phyloP scores from a whole-genome alignment of 2,797 vertebrate species.

The Capromys pilorides region DNA sequence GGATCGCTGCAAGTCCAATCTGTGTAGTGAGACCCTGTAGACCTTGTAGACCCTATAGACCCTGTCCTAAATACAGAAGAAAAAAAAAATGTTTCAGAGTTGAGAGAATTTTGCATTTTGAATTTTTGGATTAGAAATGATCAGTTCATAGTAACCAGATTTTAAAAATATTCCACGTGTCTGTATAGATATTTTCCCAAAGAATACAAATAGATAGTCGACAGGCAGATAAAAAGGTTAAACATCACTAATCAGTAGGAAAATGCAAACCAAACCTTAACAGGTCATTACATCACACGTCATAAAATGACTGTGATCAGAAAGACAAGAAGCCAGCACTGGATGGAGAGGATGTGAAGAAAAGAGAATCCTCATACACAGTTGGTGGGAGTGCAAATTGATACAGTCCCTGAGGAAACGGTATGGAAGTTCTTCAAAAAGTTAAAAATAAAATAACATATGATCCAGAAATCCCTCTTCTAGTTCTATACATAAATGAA shows the following conservation, averaged over 20 bases:
- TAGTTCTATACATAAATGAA: not conserved
- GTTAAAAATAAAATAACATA: not conserved
- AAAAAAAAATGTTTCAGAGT: not conserved
- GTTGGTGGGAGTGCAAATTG: not conserved
- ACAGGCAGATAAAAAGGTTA: not conserved
- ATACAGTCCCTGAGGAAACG: not conserved
- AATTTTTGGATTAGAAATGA: not conserved
- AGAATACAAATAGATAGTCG: not conserved
- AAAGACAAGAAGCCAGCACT: not conserved
- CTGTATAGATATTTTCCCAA: not conserved
- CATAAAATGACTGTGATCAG: not conserved
- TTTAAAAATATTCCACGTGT: not conserved
- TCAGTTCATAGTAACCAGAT: too few species aligned
- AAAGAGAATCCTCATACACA: not conserved
- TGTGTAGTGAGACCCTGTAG: too few species aligned
- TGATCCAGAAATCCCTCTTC: not conserved
- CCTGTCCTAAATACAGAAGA: too few species aligned
- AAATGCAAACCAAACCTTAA: not conserved
- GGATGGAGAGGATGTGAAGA: not conserved
- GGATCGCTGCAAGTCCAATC: too few species aligned
- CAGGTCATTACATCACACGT: not conserved
- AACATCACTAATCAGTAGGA: not conserved
- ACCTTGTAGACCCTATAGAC: too few species aligned
- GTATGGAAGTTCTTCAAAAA: not conserved
- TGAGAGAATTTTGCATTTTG: not conserved